Conservation (phyloP, 2,113 vertebrate genomes). For the Dipodomys merriami region DNA sequence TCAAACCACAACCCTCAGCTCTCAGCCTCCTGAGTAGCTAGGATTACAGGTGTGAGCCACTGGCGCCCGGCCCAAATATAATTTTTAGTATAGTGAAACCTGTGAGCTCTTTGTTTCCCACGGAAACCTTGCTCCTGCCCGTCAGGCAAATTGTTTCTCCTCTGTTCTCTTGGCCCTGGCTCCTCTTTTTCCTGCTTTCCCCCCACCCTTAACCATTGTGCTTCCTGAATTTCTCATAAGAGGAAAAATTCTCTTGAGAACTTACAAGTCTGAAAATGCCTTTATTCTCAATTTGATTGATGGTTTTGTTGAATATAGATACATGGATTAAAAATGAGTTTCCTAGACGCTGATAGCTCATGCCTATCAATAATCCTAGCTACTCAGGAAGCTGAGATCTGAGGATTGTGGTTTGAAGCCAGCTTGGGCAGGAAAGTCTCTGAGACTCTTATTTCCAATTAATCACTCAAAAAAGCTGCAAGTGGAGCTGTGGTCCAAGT, state of each 20-base stretch:
- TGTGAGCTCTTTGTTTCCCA: fast-evolving
- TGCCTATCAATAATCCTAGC: too few species aligned
- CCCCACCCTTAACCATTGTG: neutral
- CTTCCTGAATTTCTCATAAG: neutral
- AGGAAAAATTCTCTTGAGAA: neutral
- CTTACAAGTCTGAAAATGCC: neutral
- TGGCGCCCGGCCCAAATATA: neutral
- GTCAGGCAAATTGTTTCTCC: neutral
- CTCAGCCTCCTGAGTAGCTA: too few species aligned
- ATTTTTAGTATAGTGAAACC: neutral
- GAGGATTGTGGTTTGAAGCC: too few species aligned
- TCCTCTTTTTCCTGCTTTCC: neutral
- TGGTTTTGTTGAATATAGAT: conserved; percentile 53
- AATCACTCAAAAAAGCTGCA: too few species aligned
- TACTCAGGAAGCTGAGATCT: too few species aligned
- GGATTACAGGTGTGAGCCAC: too few species aligned
- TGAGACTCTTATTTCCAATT: too few species aligned
- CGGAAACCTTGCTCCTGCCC: neutral
- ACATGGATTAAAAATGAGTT: conserved; percentile 42
- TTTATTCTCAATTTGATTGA: conserved; percentile 36
- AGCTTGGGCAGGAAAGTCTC: too few species aligned
- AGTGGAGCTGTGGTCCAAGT: too few species aligned
- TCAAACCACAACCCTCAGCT: too few species aligned
- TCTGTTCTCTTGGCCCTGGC: neutral
- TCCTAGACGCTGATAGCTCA: too few species aligned